Conservation (phyloP, 2,113 vertebrate genomes). For the Elanus axillaris region DNA sequence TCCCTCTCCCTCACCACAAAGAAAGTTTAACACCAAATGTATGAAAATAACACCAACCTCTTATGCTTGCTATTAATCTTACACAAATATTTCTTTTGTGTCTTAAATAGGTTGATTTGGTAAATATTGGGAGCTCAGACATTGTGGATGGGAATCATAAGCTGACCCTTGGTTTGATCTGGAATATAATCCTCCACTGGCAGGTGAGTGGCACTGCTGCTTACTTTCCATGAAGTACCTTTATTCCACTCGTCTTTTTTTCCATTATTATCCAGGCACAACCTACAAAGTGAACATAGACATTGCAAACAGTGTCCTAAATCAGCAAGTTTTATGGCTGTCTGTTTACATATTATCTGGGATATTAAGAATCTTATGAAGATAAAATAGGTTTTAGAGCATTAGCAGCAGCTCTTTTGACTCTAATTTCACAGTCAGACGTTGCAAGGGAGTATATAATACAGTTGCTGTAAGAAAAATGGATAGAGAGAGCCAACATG, state of each 20-base stretch:
- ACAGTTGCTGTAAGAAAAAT: neutral
- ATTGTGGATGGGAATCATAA: slow-evolving; percentile 99
- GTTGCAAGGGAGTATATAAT: neutral
- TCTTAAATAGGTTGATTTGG: slow-evolving; percentile 87
- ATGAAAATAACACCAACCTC: neutral
- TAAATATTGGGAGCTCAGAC: slow-evolving; percentile 95
- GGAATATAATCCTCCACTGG: slow-evolving; percentile 99
- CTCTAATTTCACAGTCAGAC: neutral
- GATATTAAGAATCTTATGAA: neutral
- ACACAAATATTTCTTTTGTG: neutral
- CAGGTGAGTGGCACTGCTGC: slow-evolving; percentile 79
- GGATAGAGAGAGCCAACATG: neutral
- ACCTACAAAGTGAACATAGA: neutral
- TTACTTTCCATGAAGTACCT: neutral
- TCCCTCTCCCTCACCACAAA: neutral
- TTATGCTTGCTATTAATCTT: neutral
- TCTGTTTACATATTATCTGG: neutral
- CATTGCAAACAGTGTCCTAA: neutral
- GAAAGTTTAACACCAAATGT: neutral
- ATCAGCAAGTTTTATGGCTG: neutral
- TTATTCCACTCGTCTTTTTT: neutral
- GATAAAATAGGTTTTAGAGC: neutral
- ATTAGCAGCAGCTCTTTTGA: neutral
- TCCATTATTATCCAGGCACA: neutral
- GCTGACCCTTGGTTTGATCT: slow-evolving; percentile 95